Base-by-base conservation (phyloP, 2,888 invertebrate species). In the Xiphydria camelus region DNA sequence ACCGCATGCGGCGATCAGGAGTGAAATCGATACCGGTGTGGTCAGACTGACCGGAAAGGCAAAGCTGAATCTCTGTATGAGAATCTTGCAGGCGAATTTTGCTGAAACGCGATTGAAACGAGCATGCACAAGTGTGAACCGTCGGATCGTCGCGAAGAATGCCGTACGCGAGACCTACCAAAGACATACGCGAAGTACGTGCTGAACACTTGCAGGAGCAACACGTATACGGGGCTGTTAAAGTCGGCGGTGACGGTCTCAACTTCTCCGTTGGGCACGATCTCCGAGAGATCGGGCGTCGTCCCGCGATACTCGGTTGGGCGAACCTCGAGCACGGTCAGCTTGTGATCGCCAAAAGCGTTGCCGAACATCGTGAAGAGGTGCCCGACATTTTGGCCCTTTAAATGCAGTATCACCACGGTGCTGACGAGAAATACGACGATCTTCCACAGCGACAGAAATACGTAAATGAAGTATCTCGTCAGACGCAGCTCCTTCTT, bases 61-160 rank as follows among this genome's bases (percentile, higher is more conserved):
- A 70, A 95, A 97, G 70, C 96, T 94, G 80, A 96, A 94, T 15
- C 94, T 91, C 80, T 98, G 98, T 57, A 98, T 96, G 64, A 94
- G 85, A 65, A 96, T 94, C 78, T 95, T 95, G 78, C 96, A 95
- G 2, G 94, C 94, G 59, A 95, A 95, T 78, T 96, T 96, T 53
- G 93, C 82, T 79, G 75, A 38, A 60, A 59, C n/a, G 1, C n/a
- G 19, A 19, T 4, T 26, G 19, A 18, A 44, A 41, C 2, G 22
- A 20, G 7, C 14, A 12, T n/a, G n/a, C n/a, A n/a, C n/a, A n/a
- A n/a, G n/a, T n/a, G n/a, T n/a, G n/a, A n/a, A n/a, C n/a, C n/a
- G n/a, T n/a, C n/a, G n/a, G n/a, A n/a, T n/a, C n/a, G n/a, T n/a
- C n/a, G n/a, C n/a, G n/a, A n/a, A n/a, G n/a, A n/a, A 25, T 18